Evolutionary conservation across 2,888 invertebrate genomes (phyloP).

Genomic region (Dinocampus coccinellae): DNA sequence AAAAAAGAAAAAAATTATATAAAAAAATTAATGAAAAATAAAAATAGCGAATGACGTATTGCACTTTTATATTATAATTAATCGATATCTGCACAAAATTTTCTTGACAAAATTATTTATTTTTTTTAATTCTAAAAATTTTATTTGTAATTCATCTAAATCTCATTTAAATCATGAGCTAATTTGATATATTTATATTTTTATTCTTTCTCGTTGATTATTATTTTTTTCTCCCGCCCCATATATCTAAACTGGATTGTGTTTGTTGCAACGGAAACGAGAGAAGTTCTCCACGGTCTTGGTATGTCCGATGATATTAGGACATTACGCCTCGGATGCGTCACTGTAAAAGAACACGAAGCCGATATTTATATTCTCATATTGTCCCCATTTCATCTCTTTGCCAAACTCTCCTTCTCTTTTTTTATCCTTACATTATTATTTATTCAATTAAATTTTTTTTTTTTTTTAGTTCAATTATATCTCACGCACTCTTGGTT

Average conservation of each 20-base stretch:
- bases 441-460: neutral
- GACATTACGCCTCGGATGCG: conserved; percentile 58
- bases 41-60: conserved; percentile 41
- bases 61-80: conserved; percentile 41
- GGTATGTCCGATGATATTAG: conserved; percentile 53
- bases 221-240: conserved; percentile 24
- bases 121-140: neutral
- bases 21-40: neutral
- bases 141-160: neutral
- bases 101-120: neutral
- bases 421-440: conserved; percentile 2
- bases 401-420: conserved; percentile 15
- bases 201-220: no score
- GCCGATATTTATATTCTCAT: conserved; percentile 43
- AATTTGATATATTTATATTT: neutral
- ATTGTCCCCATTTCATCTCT: conserved; percentile 13
- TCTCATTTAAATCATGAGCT: neutral
- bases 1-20: neutral
- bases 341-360: conserved; percentile 64
- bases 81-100: neutral
- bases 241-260: conserved; percentile 54
- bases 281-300: conserved; percentile 53
- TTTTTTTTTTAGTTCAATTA: no score
- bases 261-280: conserved; percentile 65
- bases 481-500: neutral